phyloP scores from a whole-genome alignment of 1,140 invertebrate species.

The Zaprionus capensis region DNA sequence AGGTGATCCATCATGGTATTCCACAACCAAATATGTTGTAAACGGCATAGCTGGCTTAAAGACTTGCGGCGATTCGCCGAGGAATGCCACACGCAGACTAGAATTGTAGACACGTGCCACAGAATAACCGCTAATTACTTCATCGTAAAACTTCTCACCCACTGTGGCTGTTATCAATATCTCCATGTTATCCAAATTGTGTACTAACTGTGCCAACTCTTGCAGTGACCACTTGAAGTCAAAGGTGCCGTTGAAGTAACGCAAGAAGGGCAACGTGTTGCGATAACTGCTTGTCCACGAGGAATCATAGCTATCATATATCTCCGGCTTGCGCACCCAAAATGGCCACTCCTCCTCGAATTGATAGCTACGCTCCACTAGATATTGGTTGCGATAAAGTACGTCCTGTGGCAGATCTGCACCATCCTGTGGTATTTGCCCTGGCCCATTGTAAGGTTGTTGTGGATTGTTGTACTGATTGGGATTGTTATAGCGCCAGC shows the following conservation, averaged over 20 bases:
- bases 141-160: slow-evolving; percentile 94
- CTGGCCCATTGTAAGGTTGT: slow-evolving; percentile 51
- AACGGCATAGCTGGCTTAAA: slow-evolving; percentile 96
- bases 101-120: slow-evolving; percentile 95
- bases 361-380: slow-evolving; percentile 89
- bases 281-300: slow-evolving; percentile 83
- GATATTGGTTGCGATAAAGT: slow-evolving; percentile 85
- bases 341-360: slow-evolving; percentile 92
- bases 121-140: slow-evolving; percentile 94
- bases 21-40: slow-evolving; percentile 88
- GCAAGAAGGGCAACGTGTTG: slow-evolving; percentile 87
- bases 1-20: slow-evolving; percentile 91
- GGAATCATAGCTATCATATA: slow-evolving; percentile 61
- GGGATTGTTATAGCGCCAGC: slow-evolving; percentile 66
- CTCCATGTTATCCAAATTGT: slow-evolving; percentile 90
- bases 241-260: slow-evolving; percentile 94
- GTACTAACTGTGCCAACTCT: slow-evolving; percentile 89
- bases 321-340: slow-evolving; percentile 88
- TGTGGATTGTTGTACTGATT: slow-evolving; percentile 58
- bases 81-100: slow-evolving; percentile 91
- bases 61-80: slow-evolving; percentile 95
- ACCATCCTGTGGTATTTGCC: slow-evolving; percentile 61
- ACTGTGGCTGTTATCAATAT: slow-evolving; percentile 94
- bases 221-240: slow-evolving; percentile 93
- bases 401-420: slow-evolving; percentile 66